These are phyloP conservation scores for Yoshiicerus persimilis DNA, from an alignment of 1,140 invertebrate species.

Conservation along the genomic window DNA sequence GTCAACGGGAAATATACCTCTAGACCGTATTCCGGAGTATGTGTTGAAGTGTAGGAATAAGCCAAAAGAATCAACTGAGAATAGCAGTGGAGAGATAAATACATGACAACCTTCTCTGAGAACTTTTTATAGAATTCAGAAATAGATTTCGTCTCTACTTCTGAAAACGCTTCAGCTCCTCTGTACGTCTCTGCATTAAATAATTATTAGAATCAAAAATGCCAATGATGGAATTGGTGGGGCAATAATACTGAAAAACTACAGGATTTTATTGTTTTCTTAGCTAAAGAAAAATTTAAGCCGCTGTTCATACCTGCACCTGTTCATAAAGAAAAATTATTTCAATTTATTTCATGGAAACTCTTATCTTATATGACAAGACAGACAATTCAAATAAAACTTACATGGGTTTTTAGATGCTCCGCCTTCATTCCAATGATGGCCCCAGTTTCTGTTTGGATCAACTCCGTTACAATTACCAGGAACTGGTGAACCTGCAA, in stretches of 20 bases:
- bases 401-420: not conserved
- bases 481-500: not conserved
- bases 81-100: not conserved
- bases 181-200: not conserved
- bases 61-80: not conserved
- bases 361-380: too few relatives aligned
- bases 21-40: too few relatives aligned
- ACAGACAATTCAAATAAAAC: too few relatives aligned
- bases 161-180: not conserved
- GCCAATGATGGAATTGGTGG: too few relatives aligned
- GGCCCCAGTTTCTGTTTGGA: conserved; percentile 29
- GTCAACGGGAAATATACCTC: too few relatives aligned
- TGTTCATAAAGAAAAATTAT: not conserved
- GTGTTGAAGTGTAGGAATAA: not conserved
- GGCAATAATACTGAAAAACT: too few relatives aligned
- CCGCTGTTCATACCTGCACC: not conserved
- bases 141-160: not conserved
- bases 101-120: not conserved
- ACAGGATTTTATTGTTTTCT: too few relatives aligned
- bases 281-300: not conserved
- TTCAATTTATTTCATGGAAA: not conserved
- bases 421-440: conserved; percentile 21
- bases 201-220: too few relatives aligned
- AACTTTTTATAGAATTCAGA: not conserved
- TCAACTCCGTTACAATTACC: not conserved